These are phyloP conservation scores for Imbricaverruca yamaguchii DNA, from an alignment of 2,888 invertebrate genomes.

Conservation along the genomic window DNA sequence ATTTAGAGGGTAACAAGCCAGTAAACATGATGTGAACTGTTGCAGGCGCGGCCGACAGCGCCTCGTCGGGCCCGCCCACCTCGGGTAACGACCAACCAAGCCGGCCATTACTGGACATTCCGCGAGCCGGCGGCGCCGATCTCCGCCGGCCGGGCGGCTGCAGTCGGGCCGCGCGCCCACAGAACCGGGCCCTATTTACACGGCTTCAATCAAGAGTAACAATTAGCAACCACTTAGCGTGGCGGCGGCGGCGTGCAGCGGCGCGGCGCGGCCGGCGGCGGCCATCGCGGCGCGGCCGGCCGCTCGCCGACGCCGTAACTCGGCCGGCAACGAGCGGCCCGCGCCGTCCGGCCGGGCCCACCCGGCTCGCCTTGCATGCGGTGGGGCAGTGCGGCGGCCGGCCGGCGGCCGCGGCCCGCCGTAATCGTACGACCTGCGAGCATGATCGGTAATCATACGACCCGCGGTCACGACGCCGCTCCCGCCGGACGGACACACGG, in stretches of 20 bases:
- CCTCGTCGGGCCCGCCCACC: background rate
- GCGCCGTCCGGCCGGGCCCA: background rate
- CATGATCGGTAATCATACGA: background rate
- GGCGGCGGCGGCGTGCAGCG: constrained; percentile 6
- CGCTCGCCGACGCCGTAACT: background rate
- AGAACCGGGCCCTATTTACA: constrained; percentile 1
- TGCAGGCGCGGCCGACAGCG: background rate
- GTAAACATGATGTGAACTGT: constrained; percentile 19
- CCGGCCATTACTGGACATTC: background rate
- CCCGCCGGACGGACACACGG: no score
- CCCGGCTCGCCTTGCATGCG: constrained; percentile 3
- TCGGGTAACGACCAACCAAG: background rate
- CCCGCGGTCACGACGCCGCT: background rate
- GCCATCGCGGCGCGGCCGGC: constrained; percentile 10
- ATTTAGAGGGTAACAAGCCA: constrained; percentile 13
- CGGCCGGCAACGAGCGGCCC: background rate
- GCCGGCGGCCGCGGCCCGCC: background rate
- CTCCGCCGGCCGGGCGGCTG: background rate
- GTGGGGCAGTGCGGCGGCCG: background rate
- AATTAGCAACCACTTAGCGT: constrained; percentile 5
- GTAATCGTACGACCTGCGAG: background rate
- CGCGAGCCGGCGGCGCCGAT: background rate
- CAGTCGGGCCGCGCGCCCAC: background rate
- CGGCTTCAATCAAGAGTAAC: background rate
- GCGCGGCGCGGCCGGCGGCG: background rate